Evolutionary conservation across 2,888 invertebrate genomes (phyloP).

Genomic region (Cryptus armator): DNA sequence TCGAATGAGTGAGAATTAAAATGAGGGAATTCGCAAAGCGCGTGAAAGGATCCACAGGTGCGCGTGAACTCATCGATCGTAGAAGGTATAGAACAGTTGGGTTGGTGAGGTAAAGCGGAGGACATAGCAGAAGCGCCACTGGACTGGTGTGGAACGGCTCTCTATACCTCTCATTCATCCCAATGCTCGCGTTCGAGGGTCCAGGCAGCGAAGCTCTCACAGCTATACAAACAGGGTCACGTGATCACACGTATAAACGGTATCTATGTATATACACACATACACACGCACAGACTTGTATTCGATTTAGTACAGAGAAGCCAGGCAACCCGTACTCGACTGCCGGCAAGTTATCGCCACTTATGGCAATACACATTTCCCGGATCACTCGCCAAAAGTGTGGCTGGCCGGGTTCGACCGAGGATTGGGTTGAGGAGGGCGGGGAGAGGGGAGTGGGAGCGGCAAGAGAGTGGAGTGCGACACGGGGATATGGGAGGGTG

Average conservation of each 20-base stretch:
- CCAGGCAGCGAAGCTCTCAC: constrained; percentile 7
- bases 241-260: neutral
- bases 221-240: constrained; percentile 35
- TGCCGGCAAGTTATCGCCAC: constrained; percentile 70
- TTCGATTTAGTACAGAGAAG: constrained; percentile 50
- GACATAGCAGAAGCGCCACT: constrained; percentile 30
- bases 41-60: constrained; percentile 45
- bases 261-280: neutral
- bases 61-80: constrained; percentile 19
- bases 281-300: constrained; percentile 48
- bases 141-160: constrained; percentile 48
- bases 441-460: constrained; percentile 28
- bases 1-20: constrained; percentile 6
- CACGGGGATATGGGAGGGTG: constrained; percentile 27
- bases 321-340: constrained; percentile 32
- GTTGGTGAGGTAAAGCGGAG: neutral
- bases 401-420: constrained; percentile 25
- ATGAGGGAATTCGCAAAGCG: neutral
- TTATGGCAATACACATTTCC: constrained; percentile 74
- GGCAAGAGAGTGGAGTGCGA: constrained; percentile 3
- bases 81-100: constrained; percentile 7
- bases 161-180: constrained; percentile 44
- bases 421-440: neutral
- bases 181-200: constrained; percentile 15
- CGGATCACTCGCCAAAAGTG: constrained; percentile 73